Percentiles rank a stretch among this genome's conserved stretches.
These are phyloP conservation scores for Colistium nudipinnis DNA, from an alignment of 2,113 vertebrate genomes.

Conservation along the genomic window DNA sequence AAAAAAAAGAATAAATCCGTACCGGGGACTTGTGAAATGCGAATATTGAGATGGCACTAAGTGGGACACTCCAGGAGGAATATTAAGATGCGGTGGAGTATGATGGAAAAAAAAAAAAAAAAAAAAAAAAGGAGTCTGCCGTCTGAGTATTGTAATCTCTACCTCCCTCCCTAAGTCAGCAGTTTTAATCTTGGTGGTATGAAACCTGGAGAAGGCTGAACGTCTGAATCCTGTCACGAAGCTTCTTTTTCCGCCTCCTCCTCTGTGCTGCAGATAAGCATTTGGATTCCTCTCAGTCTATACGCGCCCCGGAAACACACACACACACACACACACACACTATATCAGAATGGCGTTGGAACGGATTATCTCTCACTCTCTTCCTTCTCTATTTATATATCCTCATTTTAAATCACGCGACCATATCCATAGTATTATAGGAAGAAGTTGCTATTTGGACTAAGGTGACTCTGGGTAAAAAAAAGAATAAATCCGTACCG, in stretches of 20 bases:
- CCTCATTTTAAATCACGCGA: no score
- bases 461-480: neutral
- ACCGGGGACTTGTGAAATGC: neutral
- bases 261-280: slow-evolving; percentile 10
- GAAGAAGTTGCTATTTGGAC: neutral
- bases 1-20: no score
- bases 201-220: slow-evolving; percentile 1
- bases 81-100: neutral
- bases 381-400: no score
- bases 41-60: neutral
- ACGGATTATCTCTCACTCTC: no score
- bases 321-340: slow-evolving; percentile 22
- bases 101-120: slow-evolving; percentile 11
- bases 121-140: slow-evolving; percentile 18
- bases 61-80: neutral
- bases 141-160: neutral
- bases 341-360: slow-evolving; percentile 10
- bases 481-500: no score
- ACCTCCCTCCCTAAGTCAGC: neutral
- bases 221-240: slow-evolving; percentile 1
- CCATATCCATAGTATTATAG: neutral
- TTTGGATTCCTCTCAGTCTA: neutral
- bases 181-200: slow-evolving; percentile 11
- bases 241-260: neutral
- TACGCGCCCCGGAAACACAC: neutral